Base-by-base conservation (phyloP, 2,113 vertebrate species). In the Oceanodroma tethys region DNA sequence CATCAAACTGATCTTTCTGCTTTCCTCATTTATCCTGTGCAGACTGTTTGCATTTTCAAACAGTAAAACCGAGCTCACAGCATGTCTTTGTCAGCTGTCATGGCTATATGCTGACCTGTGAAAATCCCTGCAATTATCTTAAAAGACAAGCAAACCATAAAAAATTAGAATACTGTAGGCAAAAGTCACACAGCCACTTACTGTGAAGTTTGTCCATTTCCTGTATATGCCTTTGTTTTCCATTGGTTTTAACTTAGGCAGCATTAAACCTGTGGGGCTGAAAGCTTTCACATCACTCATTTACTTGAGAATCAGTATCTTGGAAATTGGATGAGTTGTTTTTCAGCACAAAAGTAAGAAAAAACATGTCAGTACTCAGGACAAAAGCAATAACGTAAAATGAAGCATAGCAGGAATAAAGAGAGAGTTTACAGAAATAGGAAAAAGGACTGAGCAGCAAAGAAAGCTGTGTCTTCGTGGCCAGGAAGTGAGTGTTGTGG, bases 401-500 rank as follows among this genome's bases (percentile, higher is more conserved):
- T 58, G 20, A 88, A 52, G 32, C 13, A 55, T 12, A 60, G 9
- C 13, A 62, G 45, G 48, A 90, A 70, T 55, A 91, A 78, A 86
- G 12, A 79, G 18, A 67, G 11, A 59, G 10, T 21, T 62, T 74
- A 79, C 27, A 74, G 62, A 81, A 82, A n/a, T 2, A 59, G 16
- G 40, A 40, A 16, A 55, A 82, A 75, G 5, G 8, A 73, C 23
- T 20, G 34, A 81, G 53, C 45, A 86, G 47, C 16, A 68, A 59
- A 71, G 38, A 27, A 93, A 75, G 6, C 42, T 62, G 5, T 40
- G 30, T 30, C 45, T 76, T 72, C 90, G 29, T 71, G 50, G n/a
- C 53, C 38, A 88, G 48, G n/a, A 92, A 63, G 6, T 16, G 16
- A 68, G 20, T 0, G 0, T 0, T 76, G 20, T 6, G 6, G 53